Evolutionary conservation across 2,888 invertebrate species (phyloP).

Genomic region (Enchytraeus crypticus): DNA sequence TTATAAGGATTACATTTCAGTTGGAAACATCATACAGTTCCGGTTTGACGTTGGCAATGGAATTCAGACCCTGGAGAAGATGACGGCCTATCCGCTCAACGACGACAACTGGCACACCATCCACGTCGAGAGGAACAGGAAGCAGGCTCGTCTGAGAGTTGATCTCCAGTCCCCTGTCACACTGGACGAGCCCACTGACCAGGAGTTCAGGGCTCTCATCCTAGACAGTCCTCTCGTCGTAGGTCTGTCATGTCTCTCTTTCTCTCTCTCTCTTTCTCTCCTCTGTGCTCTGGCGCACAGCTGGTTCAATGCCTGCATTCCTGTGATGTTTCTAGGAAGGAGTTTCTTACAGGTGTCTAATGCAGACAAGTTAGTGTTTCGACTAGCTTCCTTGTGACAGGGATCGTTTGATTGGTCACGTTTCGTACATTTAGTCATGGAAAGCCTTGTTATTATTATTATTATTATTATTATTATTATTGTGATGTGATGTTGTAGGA

Average conservation of each 20-base stretch:
- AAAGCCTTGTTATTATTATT: no score
- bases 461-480: neutral
- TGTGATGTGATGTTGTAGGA: constrained; percentile 37
- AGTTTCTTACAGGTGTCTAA: neutral
- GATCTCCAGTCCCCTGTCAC: constrained; percentile 38
- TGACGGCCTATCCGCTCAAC: constrained; percentile 73
- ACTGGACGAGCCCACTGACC: constrained; percentile 39
- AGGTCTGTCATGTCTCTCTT: constrained; percentile 51
- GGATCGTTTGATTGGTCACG: no score
- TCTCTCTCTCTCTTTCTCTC: neutral
- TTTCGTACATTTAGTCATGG: no score
- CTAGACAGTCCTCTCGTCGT: constrained; percentile 72
- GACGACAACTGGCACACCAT: constrained; percentile 93
- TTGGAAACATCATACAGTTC: constrained; percentile 81
- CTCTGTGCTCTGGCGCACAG: neutral
- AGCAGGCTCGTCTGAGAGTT: constrained; percentile 79
- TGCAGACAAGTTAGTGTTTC: no score
- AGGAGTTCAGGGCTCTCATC: constrained; percentile 69
- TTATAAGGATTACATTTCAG: no score
- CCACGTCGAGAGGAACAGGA: constrained; percentile 83
- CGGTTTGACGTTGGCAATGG: constrained; percentile 80
- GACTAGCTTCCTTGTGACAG: no score
- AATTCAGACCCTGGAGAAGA: constrained; percentile 74
- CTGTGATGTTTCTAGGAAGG: neutral
- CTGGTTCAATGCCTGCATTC: neutral